Evolutionary conservation across 2,888 invertebrate species (phyloP), one percentile per base, ranked within the genome.

Genomic region (Cloeon dipterum): DNA sequence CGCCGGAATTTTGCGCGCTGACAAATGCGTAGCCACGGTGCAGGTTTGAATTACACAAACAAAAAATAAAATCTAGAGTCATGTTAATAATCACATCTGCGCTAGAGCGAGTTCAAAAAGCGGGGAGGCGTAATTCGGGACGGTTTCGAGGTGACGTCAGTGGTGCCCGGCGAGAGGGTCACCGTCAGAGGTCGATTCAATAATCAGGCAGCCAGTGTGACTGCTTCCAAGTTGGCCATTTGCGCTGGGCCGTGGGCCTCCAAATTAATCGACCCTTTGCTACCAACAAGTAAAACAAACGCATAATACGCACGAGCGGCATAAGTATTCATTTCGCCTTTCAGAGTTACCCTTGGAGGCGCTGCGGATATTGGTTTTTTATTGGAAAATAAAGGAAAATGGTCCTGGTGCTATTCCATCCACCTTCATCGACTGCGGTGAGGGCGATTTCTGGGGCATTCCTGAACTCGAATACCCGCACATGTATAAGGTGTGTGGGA

Each of bases 171-270:
- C 33, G 33, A 26, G 14, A 36, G 26, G 10, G 36, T 37, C 7
- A 26, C 20, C 16, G 20, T 40, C 18, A 13, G 32, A n/a, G 37
- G 36, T 10, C n/a, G n/a, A n/a, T n/a, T n/a, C n/a, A n/a, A n/a
- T n/a, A n/a, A n/a, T n/a, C n/a, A n/a, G n/a, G n/a, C n/a, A n/a
- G n/a, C n/a, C n/a, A n/a, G n/a, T n/a, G n/a, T n/a, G n/a, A n/a
- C n/a, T n/a, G 29, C 29, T 19, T 20, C 16, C 13, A 50, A 44
- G 36, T 39, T 55, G 2, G 49, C 53, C 19, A 38, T 54, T 18
- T 44, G 51, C 4, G 45, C 51, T 1, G 55, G 55, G 3, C 47
- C 54, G 1, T 55, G 53, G 53, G 45, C 54, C 2, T 39, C 29
- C 29, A 29, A 29, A 29, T 16, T 29, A n/a, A 5, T 29, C 5